phyloP scores from a whole-genome alignment of 1,140 invertebrate genomes.

The Apis laboriosa region DNA sequence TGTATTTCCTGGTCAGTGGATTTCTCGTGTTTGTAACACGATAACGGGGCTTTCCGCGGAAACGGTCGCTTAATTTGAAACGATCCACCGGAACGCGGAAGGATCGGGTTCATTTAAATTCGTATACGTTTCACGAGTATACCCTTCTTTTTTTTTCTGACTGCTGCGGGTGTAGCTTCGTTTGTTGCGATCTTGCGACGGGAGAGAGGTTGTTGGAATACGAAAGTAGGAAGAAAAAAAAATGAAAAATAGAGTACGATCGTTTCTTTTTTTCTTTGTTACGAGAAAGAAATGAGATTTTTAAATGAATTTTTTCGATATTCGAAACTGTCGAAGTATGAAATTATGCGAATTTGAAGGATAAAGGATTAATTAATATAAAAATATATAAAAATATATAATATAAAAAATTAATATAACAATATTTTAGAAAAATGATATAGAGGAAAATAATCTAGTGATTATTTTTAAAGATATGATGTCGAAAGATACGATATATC shows the following conservation, averaged over 20 bases:
- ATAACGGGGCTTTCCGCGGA: conserved; percentile 8
- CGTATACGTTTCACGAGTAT: conserved; percentile 17
- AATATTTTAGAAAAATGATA: not conserved
- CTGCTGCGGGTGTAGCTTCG: not conserved
- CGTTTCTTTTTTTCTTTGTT: too few species aligned
- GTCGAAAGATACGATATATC: too few species aligned
- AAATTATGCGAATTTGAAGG: too few species aligned
- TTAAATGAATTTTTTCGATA: not conserved
- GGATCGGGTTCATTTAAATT: conserved; percentile 39
- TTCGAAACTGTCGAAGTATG: too few species aligned
- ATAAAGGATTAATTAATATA: too few species aligned
- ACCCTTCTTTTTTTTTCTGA: not conserved
- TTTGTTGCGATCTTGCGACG: not conserved
- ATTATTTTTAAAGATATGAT: too few species aligned
- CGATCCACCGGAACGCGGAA: conserved; percentile 37
- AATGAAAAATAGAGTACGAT: not conserved
- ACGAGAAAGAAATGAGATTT: not conserved
- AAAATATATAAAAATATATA: too few species aligned
- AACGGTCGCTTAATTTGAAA: conserved; percentile 35
- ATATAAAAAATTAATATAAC: too few species aligned
- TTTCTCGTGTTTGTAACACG: conserved; percentile 29
- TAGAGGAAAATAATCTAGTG: not conserved
- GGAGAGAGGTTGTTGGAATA: not conserved
- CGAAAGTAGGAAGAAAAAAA: not conserved
- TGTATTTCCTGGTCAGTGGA: conserved; percentile 8